phyloP scores from a whole-genome alignment of 2,888 invertebrate species.

The Dryadula phaetusa region DNA sequence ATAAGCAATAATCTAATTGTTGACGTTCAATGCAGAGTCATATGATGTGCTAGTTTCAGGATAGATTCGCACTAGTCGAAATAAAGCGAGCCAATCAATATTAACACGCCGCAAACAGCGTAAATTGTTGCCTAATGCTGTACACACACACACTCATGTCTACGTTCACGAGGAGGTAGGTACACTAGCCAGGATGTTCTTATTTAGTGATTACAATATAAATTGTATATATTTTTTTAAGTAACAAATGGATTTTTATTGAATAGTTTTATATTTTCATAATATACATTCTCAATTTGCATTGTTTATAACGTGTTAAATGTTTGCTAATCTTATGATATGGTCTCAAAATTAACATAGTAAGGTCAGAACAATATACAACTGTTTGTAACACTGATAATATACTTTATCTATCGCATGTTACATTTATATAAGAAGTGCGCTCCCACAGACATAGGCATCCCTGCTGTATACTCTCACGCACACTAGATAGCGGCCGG shows the following conservation, averaged over 20 bases:
- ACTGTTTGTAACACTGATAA: not conserved
- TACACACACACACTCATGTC: constrained; percentile 67
- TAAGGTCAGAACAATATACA: not conserved
- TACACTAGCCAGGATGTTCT: constrained; percentile 67
- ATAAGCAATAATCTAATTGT: not conserved
- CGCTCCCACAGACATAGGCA: constrained; percentile 55
- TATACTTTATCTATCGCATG: constrained; percentile 67
- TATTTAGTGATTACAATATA: constrained; percentile 22
- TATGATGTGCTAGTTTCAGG: constrained; percentile 66
- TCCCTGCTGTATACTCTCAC: constrained; percentile 57
- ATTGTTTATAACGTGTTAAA: not conserved
- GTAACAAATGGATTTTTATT: not conserved
- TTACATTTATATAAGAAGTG: constrained; percentile 78
- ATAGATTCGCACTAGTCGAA: constrained; percentile 81
- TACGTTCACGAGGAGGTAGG: constrained; percentile 59
- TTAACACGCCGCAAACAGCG: constrained; percentile 85
- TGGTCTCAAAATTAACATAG: not conserved
- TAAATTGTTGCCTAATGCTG: constrained; percentile 84
- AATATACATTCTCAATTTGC: not conserved
- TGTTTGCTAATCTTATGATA: not conserved
- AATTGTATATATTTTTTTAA: not conserved
- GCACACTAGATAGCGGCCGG: constrained; percentile 70
- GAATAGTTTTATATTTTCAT: not conserved
- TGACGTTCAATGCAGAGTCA: constrained; percentile 37
- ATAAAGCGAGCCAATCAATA: constrained; percentile 85